Evolutionary conservation across 2,113 vertebrate species (phyloP), one percentile per base, ranked within the genome.

Genomic region (Anoura caudifer): DNA sequence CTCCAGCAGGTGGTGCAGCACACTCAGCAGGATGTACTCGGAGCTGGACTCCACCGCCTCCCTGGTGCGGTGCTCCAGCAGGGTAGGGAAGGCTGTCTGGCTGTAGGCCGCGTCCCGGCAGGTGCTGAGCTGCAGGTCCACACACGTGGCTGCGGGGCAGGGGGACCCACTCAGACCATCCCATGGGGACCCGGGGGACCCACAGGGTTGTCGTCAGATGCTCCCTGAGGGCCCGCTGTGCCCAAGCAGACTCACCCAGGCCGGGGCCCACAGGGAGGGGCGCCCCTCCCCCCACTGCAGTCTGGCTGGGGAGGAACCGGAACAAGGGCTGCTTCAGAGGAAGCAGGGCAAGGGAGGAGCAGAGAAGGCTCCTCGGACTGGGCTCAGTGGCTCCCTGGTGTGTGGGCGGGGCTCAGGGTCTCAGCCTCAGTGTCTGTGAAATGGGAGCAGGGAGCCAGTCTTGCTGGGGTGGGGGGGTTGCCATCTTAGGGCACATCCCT

Each of bases 11-110:
- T 99, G 99, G 36, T 99, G 99, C 76, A 99, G 97, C 69, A 99
- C 99, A 0, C 99, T 99, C 90, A 99, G 98, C 61, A 99, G 99
- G 45, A 99, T 98, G 93, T 99, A 99, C 98, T 99, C 99, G 0
- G 99, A 97, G 69, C 99, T 99, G 43, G 98, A 98, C 97, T 99
- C 99, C 20, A 98, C 98, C 3, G 99, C 99, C 19, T 96, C 80
- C 31, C 98, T 98, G 3, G 98, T 98, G 83, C 98, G 98, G 95
- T 99, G 99, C 70, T 98, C 99, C 83, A 99, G 98, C 47, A 98
- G 98, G 95, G 99, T 99, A 67, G 99, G 99, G 88, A 99, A 99
- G 3, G 97, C 97, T 2, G 98, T 99, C 38, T 98, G 98, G 73
- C 98, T 95, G 84, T 99, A 99, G 63, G 99, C 97, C 67, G 98